Evolutionary conservation across 2,113 vertebrate species (phyloP).

Genomic region (Craseonycteris thonglongyai): DNA sequence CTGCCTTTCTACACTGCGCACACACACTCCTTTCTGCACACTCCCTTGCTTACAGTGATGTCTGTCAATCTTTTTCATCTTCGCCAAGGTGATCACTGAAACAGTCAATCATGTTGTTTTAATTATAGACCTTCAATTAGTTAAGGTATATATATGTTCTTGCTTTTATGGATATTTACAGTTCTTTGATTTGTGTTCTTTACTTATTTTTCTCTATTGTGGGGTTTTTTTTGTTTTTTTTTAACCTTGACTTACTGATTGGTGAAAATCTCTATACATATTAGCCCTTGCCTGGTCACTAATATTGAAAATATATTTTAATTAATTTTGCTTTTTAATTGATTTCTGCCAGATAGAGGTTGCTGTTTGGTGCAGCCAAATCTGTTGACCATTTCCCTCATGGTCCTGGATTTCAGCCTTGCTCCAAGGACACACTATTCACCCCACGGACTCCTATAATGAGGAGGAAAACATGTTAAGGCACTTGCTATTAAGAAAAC

Average conservation of each 20-base stretch:
- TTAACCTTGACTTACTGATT: not conserved
- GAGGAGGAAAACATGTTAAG: not conserved
- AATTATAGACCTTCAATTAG: not conserved
- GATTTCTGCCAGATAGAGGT: not conserved
- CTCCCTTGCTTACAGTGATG: not conserved
- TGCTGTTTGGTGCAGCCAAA: not conserved
- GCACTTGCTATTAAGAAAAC: not conserved
- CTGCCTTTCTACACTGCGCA: not conserved
- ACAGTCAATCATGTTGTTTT: not conserved
- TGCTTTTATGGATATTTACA: not conserved
- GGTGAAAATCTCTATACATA: not conserved
- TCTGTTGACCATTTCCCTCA: not conserved
- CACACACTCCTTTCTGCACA: not conserved
- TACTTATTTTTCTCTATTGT: not conserved
- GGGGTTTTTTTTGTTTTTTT: too few relatives aligned
- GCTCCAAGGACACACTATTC: not conserved
- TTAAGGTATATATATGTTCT: not conserved
- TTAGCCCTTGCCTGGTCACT: not conserved
- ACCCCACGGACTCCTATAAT: not conserved
- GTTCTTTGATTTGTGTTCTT: not conserved
- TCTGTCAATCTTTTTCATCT: not conserved
- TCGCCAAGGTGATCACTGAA: not conserved
- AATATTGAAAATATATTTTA: not conserved
- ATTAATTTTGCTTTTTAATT: not conserved
- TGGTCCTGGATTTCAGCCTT: not conserved